Base-by-base conservation (phyloP, 2,113 vertebrate species). In the Reinhardtius hippoglossoides region DNA sequence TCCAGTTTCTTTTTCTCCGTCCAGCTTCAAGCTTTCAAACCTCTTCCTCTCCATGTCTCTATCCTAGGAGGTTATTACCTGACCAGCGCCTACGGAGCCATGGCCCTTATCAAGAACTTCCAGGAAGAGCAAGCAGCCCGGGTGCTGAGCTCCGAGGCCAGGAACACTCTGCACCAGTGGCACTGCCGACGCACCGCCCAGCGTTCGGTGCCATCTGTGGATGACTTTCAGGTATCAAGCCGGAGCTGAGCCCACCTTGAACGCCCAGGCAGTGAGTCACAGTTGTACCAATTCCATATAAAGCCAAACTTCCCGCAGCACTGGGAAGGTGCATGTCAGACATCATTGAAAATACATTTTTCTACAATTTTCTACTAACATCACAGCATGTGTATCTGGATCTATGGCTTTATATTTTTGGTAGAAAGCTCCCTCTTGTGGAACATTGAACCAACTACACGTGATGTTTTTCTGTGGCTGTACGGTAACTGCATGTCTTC, bases 21-120 rank as follows among this genome's bases (percentile, higher is more conserved):
- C 1, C 14, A n/a, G 68, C 27, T n/a, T 31, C 15, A 31, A 31
- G 15, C 44, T 54, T 9, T 31, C 24, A 27, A 31, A n/a, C 10
- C 21, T 21, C 18, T 46, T 5, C n/a, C 14, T 0, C 23, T 9
- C 40, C 23, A 5, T 10, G 3, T 48, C 15, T 61, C 14, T 24
- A 4, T 9, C 46, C 0, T 71, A 99, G 98, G 97, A 31, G 98
- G 98, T 10, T 99, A 98, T 85, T 99, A 99, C 87, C 89, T 99
- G 95, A 99, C 97, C 15, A 99, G 97, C 0, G 96, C 96, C 6
- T 99, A 98, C 0, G 97, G 97, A 78, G 97, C 98, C 27, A 96
- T 99, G 87, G 96, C 97, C 3, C 93, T 98, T 71, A 97, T 99
- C 84, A 98, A 96, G 92, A 99, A 99, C 90, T 98, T 98, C 85